Evolutionary conservation across 2,797 vertebrate species (phyloP), one percentile per base, ranked within the genome.

Genomic region (Spinibarbus caldwelli): DNA sequence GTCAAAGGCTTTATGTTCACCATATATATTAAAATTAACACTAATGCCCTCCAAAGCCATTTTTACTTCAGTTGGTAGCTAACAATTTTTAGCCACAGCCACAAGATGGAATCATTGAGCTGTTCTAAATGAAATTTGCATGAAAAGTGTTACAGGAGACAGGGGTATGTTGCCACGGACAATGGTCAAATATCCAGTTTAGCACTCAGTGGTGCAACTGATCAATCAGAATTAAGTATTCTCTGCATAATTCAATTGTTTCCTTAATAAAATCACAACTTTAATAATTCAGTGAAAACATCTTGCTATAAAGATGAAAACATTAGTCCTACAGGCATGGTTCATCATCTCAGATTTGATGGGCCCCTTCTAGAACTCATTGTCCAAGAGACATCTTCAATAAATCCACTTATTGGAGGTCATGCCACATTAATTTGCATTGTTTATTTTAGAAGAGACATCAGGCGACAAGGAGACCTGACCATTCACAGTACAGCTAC

Each of bases 361-460:
- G 34, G 73, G 7, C 14, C 2, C 34, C 36, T 59, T 26, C 52
- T 78, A 14, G 36, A 59, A 19, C 15, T 43, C 1, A 4, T 45
- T 78, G 62, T 64, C 38, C 17, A 45, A 29, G 9, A 21, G 38
- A 29, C 57, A 64, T 21, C 77, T 64, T 43, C 38, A 45, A 21
- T 78, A 64, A 31, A 64, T 78, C 57, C 57, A 31, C 38, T 59
- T 26, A 78, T 12, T 26, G 36, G 23, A 78, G 54, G 54, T 62
- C 76, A 62, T 29, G 36, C 36, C 34, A 78, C 23, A 19, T 78
- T 41, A 9, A 4, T 43, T 78, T 78, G 36, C 23, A 38, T 62
- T 62, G 36, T 78, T 43, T 29, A 19, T 19, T 43, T 62, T 26
- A 62, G 17, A 12, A 62, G 38, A 78, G 23, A 43, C 36, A 29